Conservation (phyloP, 2,797 vertebrate species). For the Emydoidea blandingii region DNA sequence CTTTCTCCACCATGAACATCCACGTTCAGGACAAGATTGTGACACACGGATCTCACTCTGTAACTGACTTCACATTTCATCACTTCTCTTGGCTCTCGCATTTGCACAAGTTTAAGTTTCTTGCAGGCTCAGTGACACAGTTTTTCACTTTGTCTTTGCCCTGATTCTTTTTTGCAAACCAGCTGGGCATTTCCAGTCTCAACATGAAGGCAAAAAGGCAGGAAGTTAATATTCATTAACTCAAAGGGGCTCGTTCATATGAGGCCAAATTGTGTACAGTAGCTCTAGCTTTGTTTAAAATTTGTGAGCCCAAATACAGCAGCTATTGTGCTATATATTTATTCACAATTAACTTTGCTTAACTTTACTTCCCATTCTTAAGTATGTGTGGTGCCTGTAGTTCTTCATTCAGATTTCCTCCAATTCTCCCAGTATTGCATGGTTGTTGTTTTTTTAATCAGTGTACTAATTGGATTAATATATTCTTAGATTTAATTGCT, state of each 20-base stretch:
- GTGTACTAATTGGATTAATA: neutral
- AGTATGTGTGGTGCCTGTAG: neutral
- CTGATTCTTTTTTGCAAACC: neutral
- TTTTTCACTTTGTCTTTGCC: neutral
- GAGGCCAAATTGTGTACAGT: accelerated
- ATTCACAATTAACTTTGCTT: neutral
- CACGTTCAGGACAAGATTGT: accelerated
- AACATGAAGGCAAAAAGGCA: neutral
- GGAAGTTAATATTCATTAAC: neutral
- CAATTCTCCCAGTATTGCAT: neutral
- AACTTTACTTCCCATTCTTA: neutral
- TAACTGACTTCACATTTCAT: accelerated
- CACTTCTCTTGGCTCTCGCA: neutral
- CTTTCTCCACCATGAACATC: accelerated
- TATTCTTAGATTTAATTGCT: neutral
- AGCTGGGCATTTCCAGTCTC: neutral
- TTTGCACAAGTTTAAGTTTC: neutral
- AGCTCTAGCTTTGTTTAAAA: accelerated
- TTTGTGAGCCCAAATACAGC: neutral
- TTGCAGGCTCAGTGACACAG: neutral
- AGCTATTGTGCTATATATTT: neutral
- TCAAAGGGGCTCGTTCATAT: neutral
- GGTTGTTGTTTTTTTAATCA: neutral
- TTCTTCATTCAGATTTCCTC: neutral
- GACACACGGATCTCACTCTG: neutral